Conservation (phyloP, 2,113 vertebrate genomes). For the Athene cunicularia region DNA sequence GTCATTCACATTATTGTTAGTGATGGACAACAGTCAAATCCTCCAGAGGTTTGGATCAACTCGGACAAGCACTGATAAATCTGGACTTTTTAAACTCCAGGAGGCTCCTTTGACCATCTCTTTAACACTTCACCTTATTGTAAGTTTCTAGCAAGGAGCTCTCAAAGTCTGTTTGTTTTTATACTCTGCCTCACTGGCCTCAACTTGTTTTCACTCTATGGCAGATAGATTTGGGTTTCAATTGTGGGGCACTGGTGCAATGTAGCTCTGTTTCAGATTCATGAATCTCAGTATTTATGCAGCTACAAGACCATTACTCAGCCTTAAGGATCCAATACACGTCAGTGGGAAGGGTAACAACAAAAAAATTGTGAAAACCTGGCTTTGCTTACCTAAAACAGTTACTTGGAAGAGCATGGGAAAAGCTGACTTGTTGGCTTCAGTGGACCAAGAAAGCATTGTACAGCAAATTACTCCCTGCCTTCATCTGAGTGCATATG, state of each 20-base stretch:
- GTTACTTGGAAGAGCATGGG: background rate
- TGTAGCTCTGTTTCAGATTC: background rate
- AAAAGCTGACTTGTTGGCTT: background rate
- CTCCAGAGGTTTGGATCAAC: background rate
- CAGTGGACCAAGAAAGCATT: background rate
- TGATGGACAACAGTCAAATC: background rate
- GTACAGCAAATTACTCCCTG: background rate
- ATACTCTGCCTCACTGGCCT: background rate
- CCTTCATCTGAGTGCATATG: background rate
- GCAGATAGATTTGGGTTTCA: background rate
- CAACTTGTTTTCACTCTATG: background rate
- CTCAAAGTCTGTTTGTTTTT: background rate
- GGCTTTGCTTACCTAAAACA: background rate
- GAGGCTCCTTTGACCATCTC: background rate
- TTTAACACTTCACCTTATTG: background rate
- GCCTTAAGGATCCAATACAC: background rate
- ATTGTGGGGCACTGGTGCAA: background rate
- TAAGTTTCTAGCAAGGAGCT: background rate
- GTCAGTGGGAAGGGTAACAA: background rate
- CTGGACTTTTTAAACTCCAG: background rate
- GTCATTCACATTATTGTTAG: background rate
- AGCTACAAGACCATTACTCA: background rate
- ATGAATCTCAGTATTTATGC: background rate
- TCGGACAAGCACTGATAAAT: background rate
- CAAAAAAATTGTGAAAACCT: background rate